phyloP scores from a whole-genome alignment of 1,140 invertebrate genomes.

The Aradophagus sp. region DNA sequence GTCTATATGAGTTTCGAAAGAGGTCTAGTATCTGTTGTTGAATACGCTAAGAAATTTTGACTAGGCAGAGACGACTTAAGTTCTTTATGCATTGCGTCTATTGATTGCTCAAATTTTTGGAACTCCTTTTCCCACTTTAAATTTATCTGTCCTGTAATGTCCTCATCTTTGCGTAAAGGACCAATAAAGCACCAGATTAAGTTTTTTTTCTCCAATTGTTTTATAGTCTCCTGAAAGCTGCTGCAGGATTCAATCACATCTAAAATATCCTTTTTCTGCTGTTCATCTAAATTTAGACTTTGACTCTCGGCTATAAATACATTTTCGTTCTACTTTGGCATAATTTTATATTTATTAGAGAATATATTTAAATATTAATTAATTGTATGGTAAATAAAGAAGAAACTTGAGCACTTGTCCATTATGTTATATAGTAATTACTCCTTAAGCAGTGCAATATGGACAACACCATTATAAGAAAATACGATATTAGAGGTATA shows the following conservation, averaged over 20 bases:
- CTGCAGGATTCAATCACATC: conserved; percentile 15
- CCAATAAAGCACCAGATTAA: conserved; percentile 27
- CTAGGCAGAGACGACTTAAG: conserved; percentile 4
- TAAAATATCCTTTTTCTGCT: conserved; percentile 29
- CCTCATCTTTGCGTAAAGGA: conserved; percentile 22
- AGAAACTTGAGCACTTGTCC: conserved; percentile 25
- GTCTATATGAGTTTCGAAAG: too few species aligned
- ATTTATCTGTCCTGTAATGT: conserved; percentile 24
- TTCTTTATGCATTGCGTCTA: conserved; percentile 18
- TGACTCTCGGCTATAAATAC: conserved; percentile 27
- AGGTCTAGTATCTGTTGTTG: conserved; percentile 19
- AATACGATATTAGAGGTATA: conserved; percentile 35
- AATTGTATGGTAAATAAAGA: conserved; percentile 19
- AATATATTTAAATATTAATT: conserved; percentile 27
- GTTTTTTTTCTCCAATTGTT: conserved; percentile 15
- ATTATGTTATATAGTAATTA: conserved; percentile 31
- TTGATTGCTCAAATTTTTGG: conserved; percentile 30
- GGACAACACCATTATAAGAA: conserved; percentile 36
- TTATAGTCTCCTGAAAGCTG: conserved; percentile 12
- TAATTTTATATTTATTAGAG: conserved; percentile 26
- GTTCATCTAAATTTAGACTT: conserved; percentile 33
- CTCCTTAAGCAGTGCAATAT: conserved; percentile 35
- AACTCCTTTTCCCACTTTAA: conserved; percentile 25
- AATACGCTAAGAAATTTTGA: conserved; percentile 22
- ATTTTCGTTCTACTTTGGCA: conserved; percentile 24